These are phyloP conservation scores for Acanthosepion pharaonis DNA, from an alignment of 2,888 invertebrate species.

Conservation along the genomic window DNA sequence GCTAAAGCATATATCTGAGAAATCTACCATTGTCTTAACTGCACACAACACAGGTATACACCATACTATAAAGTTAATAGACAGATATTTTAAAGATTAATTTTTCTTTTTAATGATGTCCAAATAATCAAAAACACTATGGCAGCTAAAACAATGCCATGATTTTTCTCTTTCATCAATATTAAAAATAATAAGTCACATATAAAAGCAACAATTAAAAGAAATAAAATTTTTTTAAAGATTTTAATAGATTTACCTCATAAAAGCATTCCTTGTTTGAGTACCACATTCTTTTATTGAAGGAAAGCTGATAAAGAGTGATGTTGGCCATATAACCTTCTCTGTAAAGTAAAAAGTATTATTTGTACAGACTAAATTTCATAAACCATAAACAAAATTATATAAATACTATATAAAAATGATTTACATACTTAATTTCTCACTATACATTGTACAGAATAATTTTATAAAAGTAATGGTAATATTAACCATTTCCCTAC, in stretches of 20 bases:
- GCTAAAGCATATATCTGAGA: too few species aligned
- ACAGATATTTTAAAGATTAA: too few species aligned
- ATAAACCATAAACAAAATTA: background rate
- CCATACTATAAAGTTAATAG: too few species aligned
- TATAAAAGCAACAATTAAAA: background rate
- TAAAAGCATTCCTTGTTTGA: constrained; percentile 67
- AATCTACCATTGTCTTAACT: too few species aligned
- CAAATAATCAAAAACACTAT: background rate
- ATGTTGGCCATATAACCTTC: constrained; percentile 77
- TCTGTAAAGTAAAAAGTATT: constrained; percentile 70
- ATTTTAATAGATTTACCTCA: constrained; percentile 61
- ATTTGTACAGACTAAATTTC: background rate
- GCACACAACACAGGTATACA: too few species aligned
- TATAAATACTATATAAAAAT: background rate
- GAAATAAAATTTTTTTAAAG: background rate
- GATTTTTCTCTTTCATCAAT: background rate
- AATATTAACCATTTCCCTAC: too few species aligned
- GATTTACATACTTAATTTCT: background rate
- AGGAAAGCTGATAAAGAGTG: constrained; percentile 85
- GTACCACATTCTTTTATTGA: constrained; percentile 79
- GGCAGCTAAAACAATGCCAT: background rate
- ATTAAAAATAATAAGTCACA: background rate
- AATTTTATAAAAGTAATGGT: too few species aligned
- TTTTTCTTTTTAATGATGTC: background rate
- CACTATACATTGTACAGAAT: too few species aligned